Percentiles rank a stretch among this genome's conserved stretches.
phyloP scores from a whole-genome alignment of 2,888 invertebrate genomes.

The Trimorus sp. region DNA sequence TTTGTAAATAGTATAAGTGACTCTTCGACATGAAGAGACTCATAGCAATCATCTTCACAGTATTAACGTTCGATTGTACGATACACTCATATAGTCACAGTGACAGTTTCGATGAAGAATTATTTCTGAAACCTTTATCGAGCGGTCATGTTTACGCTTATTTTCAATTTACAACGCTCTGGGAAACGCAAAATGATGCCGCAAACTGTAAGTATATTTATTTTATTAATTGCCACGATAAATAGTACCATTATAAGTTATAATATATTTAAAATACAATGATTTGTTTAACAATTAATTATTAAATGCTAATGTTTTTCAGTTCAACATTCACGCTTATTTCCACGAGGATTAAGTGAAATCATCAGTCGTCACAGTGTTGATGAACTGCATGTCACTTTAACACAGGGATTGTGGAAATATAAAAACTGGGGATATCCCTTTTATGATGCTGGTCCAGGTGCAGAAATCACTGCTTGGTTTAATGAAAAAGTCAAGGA shows the following conservation, averaged over 20 bases:
- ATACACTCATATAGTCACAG: conserved; percentile 69
- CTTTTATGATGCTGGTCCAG: conserved; percentile 93
- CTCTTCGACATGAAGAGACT: conserved; percentile 44
- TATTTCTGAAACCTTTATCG: conserved; percentile 92
- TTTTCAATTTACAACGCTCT: conserved; percentile 94
- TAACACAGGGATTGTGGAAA: conserved; percentile 97
- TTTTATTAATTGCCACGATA: conserved; percentile 92
- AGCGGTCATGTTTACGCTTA: conserved; percentile 93
- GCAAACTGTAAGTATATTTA: conserved; percentile 73
- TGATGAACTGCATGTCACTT: conserved; percentile 93
- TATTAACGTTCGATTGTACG: conserved; percentile 50
- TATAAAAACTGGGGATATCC: conserved; percentile 98
- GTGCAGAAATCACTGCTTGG: conserved; percentile 97
- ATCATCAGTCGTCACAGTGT: conserved; percentile 92
- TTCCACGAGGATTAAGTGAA: conserved; percentile 94
- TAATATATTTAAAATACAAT: conserved; percentile 76
- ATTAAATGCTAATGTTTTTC: conserved; percentile 58
- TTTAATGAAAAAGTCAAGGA: conserved; percentile 84
- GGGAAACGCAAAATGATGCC: conserved; percentile 82
- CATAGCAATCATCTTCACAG: conserved; percentile 27
- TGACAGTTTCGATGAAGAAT: conserved; percentile 93
- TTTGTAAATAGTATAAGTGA: conserved; percentile 24
- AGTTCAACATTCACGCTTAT: conserved; percentile 93
- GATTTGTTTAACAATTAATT: no score
- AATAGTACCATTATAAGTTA: conserved; percentile 92